phyloP scores from a whole-genome alignment of 1,140 invertebrate species.

The Paraescarpia echinospica region DNA sequence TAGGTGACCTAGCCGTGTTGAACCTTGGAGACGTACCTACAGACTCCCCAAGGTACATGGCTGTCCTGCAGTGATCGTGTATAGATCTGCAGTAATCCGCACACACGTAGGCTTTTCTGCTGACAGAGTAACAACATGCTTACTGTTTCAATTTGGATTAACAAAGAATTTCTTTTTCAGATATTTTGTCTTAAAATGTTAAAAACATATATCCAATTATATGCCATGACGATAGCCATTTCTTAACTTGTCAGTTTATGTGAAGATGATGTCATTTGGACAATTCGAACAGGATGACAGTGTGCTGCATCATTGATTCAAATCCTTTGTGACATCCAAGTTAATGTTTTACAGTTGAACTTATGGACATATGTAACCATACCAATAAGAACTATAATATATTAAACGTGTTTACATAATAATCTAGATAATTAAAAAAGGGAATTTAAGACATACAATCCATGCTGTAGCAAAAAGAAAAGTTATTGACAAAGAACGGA shows the following conservation, averaged over 20 bases:
- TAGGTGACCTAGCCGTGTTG: neutral
- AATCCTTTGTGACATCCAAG: neutral
- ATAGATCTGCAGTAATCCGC: conserved; percentile 51
- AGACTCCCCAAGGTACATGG: conserved; percentile 46
- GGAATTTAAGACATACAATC: neutral
- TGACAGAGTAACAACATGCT: conserved; percentile 26
- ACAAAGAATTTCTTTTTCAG: neutral
- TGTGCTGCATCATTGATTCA: conserved; percentile 2
- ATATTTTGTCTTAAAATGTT: conserved; percentile 3
- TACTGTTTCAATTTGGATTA: conserved; percentile 5
- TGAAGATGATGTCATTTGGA: neutral
- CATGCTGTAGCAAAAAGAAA: neutral
- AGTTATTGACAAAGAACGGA: neutral
- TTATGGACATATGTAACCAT: neutral
- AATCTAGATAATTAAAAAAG: neutral
- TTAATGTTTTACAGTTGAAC: neutral
- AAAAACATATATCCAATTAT: neutral
- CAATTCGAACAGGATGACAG: neutral
- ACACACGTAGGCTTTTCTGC: conserved; percentile 53
- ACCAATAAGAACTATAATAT: conserved; percentile 1
- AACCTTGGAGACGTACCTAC: conserved; percentile 44
- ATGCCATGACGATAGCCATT: neutral
- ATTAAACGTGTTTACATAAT: neutral
- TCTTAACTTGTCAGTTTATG: neutral
- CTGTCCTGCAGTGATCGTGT: conserved; percentile 49